A percentile compares a stretch with the other conserved stretches of the same genome.
These are phyloP conservation scores for Pelodytes ibericus DNA, from an alignment of 2,797 vertebrate genomes.

Conservation along the genomic window DNA sequence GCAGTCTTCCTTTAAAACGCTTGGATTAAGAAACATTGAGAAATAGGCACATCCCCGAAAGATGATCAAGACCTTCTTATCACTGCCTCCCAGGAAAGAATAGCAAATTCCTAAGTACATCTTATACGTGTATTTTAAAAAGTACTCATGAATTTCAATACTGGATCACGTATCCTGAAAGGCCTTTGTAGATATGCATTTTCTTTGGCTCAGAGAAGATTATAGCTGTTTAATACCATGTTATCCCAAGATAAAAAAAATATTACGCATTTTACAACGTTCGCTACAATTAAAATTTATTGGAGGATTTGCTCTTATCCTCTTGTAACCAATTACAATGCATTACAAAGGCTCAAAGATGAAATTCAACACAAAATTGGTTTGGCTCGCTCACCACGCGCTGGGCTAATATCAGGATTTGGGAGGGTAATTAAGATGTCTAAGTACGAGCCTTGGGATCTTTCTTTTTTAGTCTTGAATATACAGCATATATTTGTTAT, in stretches of 20 bases:
- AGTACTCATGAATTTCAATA: not conserved
- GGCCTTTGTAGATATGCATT: slow-evolving; percentile 17
- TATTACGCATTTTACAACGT: slow-evolving; percentile 21
- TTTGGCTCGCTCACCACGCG: slow-evolving; percentile 13
- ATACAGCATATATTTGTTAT: not conserved
- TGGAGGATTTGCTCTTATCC: slow-evolving; percentile 41
- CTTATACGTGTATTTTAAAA: not conserved
- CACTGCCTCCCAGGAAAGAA: too few species aligned
- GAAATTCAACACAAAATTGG: slow-evolving; percentile 5
- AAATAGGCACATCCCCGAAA: too few species aligned
- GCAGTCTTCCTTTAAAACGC: too few species aligned
- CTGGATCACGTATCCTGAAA: not conserved
- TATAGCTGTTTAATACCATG: slow-evolving; percentile 42
- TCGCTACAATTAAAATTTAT: slow-evolving; percentile 37
- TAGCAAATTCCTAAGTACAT: too few species aligned
- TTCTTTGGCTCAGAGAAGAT: slow-evolving; percentile 21
- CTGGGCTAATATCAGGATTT: slow-evolving; percentile 26
- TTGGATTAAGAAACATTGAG: too few species aligned
- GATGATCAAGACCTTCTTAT: too few species aligned
- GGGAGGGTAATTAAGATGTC: slow-evolving; percentile 29
- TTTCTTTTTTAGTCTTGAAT: slow-evolving; percentile 19
- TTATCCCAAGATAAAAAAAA: slow-evolving; percentile 42
- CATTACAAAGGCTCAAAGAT: slow-evolving; percentile 40
- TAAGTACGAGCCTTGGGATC: slow-evolving; percentile 4
- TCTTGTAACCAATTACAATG: slow-evolving; percentile 41